phyloP scores from a whole-genome alignment of 1,140 invertebrate genomes.

The Cardiocondyla obscurior region DNA sequence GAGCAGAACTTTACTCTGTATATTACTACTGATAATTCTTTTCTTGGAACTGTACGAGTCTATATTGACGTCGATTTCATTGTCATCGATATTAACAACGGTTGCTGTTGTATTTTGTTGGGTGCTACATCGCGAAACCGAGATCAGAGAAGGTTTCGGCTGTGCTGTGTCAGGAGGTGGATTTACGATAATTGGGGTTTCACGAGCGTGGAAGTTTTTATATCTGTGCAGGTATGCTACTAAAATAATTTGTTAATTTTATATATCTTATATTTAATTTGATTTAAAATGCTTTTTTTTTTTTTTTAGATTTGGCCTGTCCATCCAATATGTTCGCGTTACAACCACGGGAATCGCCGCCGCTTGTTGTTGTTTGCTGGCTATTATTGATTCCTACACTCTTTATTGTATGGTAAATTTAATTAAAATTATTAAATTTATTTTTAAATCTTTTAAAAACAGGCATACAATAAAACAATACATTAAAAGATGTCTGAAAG shows the following conservation, averaged over 20 bases:
- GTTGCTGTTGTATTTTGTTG: constrained; percentile 67
- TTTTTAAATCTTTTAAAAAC: background rate
- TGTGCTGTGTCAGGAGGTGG: constrained; percentile 62
- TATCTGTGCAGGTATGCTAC: constrained; percentile 68
- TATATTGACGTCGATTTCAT: constrained; percentile 60
- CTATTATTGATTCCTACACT: constrained; percentile 71
- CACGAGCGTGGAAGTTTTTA: constrained; percentile 68
- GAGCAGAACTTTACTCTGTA: constrained; percentile 65
- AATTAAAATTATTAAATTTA: background rate
- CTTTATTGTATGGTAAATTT: constrained; percentile 71
- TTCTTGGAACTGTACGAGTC: constrained; percentile 71
- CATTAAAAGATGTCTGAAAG: background rate
- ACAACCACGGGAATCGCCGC: constrained; percentile 59
- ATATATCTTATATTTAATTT: background rate
- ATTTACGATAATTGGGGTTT: constrained; percentile 68
- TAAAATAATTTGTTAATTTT: no score
- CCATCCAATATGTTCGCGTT: constrained; percentile 64
- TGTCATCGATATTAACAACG: constrained; percentile 60
- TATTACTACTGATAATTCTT: constrained; percentile 59
- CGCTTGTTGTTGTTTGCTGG: constrained; percentile 61
- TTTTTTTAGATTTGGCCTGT: constrained; percentile 64
- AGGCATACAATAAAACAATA: background rate
- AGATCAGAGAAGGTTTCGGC: constrained; percentile 67
- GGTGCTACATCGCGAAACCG: constrained; percentile 72
- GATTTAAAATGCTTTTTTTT: background rate